These are phyloP conservation scores for Labia minor DNA, from an alignment of 2,888 invertebrate species.

Conservation along the genomic window DNA sequence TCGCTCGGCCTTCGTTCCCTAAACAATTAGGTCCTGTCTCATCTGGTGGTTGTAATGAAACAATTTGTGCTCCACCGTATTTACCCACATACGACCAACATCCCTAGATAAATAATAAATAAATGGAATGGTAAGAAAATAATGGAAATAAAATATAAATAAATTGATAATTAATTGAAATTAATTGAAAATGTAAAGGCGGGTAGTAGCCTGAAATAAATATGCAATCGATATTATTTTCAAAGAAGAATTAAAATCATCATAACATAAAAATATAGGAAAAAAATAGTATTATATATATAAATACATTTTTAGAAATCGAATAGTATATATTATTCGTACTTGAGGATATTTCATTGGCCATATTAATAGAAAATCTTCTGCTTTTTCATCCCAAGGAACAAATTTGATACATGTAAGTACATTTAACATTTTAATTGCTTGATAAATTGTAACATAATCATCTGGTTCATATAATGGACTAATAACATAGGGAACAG, in stretches of 20 bases:
- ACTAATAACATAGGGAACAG: slow-evolving; percentile 55
- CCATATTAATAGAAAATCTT: slow-evolving; percentile 54
- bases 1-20: slow-evolving; percentile 57
- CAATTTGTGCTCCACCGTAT: slow-evolving; percentile 60
- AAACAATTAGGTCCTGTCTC: slow-evolving; percentile 50
- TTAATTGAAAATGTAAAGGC: not conserved
- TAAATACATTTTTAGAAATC: not conserved
- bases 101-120: slow-evolving; percentile 32
- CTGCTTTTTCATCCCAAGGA: slow-evolving; percentile 51
- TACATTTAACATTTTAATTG: slow-evolving; percentile 48
- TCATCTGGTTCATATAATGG: slow-evolving; percentile 47
- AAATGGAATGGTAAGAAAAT: slow-evolving; percentile 20
- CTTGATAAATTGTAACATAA: slow-evolving; percentile 46
- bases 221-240: too few species aligned
- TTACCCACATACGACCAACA: slow-evolving; percentile 70
- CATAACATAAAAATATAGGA: too few species aligned
- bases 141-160: slow-evolving; percentile 14
- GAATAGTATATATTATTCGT: slow-evolving; percentile 25
- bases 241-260: too few species aligned
- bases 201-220: not conserved
- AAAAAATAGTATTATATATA: not conserved
- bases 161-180: not conserved
- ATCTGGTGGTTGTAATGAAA: slow-evolving; percentile 56
- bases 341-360: slow-evolving; percentile 52
- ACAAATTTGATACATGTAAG: slow-evolving; percentile 54